Percentiles rank a stretch among this genome's conserved stretches.
Evolutionary conservation across 2,113 vertebrate species (phyloP).

Genomic region (Eretmochelys imbricata): DNA sequence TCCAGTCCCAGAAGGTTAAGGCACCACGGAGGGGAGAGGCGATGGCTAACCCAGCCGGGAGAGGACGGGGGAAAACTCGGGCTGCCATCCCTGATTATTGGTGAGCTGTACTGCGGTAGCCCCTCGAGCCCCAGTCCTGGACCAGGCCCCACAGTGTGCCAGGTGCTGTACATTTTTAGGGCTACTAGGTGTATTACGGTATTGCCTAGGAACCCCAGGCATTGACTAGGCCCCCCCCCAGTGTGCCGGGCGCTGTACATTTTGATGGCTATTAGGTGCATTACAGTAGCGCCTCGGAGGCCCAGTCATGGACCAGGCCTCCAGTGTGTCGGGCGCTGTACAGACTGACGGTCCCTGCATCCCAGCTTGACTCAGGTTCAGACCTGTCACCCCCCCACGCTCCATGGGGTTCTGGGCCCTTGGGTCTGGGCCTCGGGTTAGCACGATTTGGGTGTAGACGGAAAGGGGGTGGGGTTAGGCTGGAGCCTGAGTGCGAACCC

Average conservation of each 20-base stretch:
- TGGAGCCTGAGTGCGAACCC: not conserved
- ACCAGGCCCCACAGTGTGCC: too few species aligned
- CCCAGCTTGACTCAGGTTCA: not conserved
- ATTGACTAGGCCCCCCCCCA: too few species aligned
- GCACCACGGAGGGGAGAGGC: not conserved
- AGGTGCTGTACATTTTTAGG: too few species aligned
- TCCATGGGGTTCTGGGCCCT: not conserved
- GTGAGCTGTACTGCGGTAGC: not conserved
- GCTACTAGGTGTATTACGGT: not conserved
- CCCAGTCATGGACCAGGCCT: not conserved
- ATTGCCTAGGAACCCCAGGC: too few species aligned
- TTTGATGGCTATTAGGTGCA: not conserved
- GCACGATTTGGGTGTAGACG: not conserved
- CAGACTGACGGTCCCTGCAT: not conserved
- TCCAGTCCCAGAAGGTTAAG: not conserved
- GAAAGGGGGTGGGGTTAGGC: not conserved
- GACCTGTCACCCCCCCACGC: not conserved
- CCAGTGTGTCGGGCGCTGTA: not conserved
- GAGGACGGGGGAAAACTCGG: not conserved
- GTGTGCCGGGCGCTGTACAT: too few species aligned
- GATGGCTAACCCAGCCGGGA: not conserved
- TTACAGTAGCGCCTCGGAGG: not conserved
- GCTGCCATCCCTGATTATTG: not conserved
- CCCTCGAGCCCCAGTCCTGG: not conserved
- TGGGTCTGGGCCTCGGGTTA: not conserved